These are phyloP conservation scores for Latrodectus geometricus DNA, from an alignment of 1,140 invertebrate genomes.

Conservation along the genomic window DNA sequence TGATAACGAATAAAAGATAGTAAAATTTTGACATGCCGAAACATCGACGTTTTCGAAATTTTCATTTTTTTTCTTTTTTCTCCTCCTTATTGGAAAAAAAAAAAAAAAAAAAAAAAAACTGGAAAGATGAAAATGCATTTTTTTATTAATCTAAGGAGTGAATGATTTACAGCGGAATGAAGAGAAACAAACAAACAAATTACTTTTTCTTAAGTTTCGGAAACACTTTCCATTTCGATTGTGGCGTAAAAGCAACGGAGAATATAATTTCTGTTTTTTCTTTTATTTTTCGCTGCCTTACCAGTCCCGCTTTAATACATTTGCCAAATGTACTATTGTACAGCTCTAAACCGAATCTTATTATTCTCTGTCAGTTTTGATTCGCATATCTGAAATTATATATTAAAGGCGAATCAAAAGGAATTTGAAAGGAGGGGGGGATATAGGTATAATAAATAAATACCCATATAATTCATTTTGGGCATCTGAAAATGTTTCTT, in stretches of 20 bases:
- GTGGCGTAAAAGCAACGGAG: background rate
- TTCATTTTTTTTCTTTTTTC: background rate
- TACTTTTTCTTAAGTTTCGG: slow-evolving; percentile 1
- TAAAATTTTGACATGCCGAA: too few relatives aligned
- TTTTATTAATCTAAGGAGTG: background rate
- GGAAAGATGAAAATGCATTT: background rate
- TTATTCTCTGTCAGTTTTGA: slow-evolving; percentile 56
- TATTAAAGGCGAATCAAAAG: slow-evolving; percentile 51
- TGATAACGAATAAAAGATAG: background rate
- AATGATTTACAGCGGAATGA: slow-evolving; percentile 13
- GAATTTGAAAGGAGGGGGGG: background rate
- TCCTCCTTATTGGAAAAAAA: background rate
- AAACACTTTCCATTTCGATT: slow-evolving; percentile 8
- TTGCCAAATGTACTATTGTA: background rate
- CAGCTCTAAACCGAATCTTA: slow-evolving; percentile 22
- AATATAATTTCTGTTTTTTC: slow-evolving; percentile 2
- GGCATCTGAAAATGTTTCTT: slow-evolving; percentile 48
- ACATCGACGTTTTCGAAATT: background rate
- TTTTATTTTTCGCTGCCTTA: background rate
- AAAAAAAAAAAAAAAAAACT: too few relatives aligned
- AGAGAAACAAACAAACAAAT: slow-evolving; percentile 3
- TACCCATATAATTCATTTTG: slow-evolving; percentile 58
- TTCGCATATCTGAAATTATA: slow-evolving; percentile 54
- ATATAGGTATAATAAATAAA: slow-evolving; percentile 50
- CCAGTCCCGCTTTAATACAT: slow-evolving; percentile 27